Percentiles rank a stretch among this genome's conserved stretches.
Evolutionary conservation across 2,888 invertebrate species (phyloP).

Genomic region (Tridacna crocea): DNA sequence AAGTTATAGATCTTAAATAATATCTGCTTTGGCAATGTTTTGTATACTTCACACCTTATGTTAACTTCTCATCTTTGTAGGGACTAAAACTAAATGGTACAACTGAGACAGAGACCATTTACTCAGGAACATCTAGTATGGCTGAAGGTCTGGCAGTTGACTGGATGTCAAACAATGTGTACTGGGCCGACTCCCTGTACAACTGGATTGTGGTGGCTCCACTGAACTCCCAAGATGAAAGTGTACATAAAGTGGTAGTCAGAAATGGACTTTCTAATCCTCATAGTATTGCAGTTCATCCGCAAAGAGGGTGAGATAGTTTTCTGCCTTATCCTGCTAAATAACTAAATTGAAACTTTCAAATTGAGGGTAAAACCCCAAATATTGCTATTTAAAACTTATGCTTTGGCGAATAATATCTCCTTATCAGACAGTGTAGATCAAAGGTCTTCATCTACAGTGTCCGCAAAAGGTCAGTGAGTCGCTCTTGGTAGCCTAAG

Average conservation of each 20-base stretch:
- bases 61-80: conserved; percentile 43
- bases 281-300: conserved; percentile 79
- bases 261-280: conserved; percentile 74
- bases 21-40: too few species aligned
- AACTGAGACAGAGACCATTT: conserved; percentile 73
- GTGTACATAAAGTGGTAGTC: conserved; percentile 65
- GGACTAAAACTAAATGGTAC: conserved; percentile 72
- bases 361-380: too few species aligned
- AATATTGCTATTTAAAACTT: too few species aligned
- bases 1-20: too few species aligned
- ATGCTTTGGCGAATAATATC: too few species aligned
- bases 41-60: too few species aligned
- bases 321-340: too few species aligned
- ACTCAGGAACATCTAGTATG: conserved; percentile 77
- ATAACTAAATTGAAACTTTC: too few species aligned
- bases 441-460: too few species aligned
- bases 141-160: conserved; percentile 80
- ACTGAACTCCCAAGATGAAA: conserved; percentile 33
- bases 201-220: conserved; percentile 81
- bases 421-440: too few species aligned
- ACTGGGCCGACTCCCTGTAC: conserved; percentile 81
- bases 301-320: conserved; percentile 77
- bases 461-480: too few species aligned
- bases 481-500: too few species aligned
- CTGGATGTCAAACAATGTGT: conserved; percentile 80